Evolutionary conservation across 2,888 invertebrate genomes (phyloP), one percentile per base, ranked within the genome.

Genomic region (Pinctada fucata): DNA sequence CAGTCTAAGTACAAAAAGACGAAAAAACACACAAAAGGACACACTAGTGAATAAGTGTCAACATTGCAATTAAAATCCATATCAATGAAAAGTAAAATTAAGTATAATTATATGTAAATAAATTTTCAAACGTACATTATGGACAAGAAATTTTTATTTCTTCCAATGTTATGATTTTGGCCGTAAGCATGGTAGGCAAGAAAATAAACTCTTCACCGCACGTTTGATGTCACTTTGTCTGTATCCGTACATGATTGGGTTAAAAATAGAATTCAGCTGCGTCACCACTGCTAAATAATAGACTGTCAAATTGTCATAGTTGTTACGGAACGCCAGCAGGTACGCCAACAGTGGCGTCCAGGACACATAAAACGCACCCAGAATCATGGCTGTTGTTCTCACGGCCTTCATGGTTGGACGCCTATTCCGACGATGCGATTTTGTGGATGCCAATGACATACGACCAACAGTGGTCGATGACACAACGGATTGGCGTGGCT

Each of bases 321-420:
- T 52, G 31, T 65, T 48, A 66, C 67, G 64, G 47, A 70, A 78
- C 4, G 74, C 76, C 16, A 83, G 70, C 64, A 83, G 66, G 66
- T 79, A 83, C n/a, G 79, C 66, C 63, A 83, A 68, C 65, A 83
- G 71, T 47, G 83, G 83, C 13, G 78, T 76, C 83, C 83, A 83
- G 64, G 81, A 80, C 3, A 80, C 50, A 65, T 83, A 83, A 72
- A 83, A 83, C 1, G 81, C 79, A 50, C 83, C 83, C 48, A 83
- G 64, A 13, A 83, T 82, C 50, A 81, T 76, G 5, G 76, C 75
- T 0, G 81, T 81, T 16, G 83, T 83, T 47, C 77, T 67, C 3
- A 83, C 72, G 8, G 83, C 81, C 51, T 80, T 80, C 71, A 76
- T 80, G 67, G 70, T 77, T 1, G 72, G 72, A 31, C 58, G 64